phyloP scores from a whole-genome alignment of 1,140 invertebrate species.

The Microplitis demolitor region DNA sequence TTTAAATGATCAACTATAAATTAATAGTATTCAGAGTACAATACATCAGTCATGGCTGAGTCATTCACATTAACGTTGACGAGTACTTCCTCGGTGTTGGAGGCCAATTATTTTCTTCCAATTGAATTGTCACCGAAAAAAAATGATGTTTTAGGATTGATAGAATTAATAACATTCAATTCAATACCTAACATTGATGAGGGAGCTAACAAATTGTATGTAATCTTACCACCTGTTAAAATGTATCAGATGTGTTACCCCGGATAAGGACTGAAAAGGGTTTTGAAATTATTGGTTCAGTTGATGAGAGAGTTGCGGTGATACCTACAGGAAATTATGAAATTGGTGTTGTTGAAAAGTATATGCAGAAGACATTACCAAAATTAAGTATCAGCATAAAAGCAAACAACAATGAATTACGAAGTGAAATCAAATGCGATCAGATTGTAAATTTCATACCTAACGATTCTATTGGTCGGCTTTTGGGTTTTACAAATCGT shows the following conservation, averaged over 20 bases:
- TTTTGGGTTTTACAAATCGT: no score
- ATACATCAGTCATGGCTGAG: constrained; percentile 2
- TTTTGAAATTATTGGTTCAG: neutral
- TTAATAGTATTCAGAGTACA: neutral
- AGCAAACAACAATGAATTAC: neutral
- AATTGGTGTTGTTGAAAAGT: constrained; percentile 39
- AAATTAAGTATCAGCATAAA: neutral
- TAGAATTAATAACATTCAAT: constrained; percentile 47
- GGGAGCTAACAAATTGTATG: constrained; percentile 45
- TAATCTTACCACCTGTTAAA: neutral
- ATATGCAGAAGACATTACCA: constrained; percentile 2
- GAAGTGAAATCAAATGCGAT: neutral
- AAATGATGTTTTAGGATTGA: constrained; percentile 43
- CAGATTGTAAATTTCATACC: no score
- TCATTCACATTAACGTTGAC: constrained; percentile 30
- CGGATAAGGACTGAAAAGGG: no score
- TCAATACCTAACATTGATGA: constrained; percentile 46
- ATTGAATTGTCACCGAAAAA: constrained; percentile 22
- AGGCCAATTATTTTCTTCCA: constrained; percentile 33
- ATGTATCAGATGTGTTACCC: no score
- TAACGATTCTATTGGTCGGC: no score
- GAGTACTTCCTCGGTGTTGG: constrained; percentile 27
- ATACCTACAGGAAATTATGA: constrained; percentile 49
- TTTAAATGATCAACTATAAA: constrained; percentile 15
- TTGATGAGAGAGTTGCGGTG: constrained; percentile 35